Percentiles rank a stretch among this genome's conserved stretches.
These are phyloP conservation scores for Oriolus oriolus DNA, from an alignment of 2,113 vertebrate species.

Conservation along the genomic window DNA sequence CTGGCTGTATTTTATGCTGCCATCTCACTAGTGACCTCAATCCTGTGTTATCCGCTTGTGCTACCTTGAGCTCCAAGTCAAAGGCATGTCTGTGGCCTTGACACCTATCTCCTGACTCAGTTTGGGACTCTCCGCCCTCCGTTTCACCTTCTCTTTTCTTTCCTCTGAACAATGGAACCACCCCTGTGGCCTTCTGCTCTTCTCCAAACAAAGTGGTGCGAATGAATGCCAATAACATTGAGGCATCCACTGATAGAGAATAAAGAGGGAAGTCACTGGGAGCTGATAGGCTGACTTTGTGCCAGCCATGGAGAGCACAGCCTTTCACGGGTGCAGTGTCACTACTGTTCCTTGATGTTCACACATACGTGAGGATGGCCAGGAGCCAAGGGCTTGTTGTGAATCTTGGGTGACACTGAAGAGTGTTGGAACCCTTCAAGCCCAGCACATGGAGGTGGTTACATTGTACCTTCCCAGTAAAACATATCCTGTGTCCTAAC, in stretches of 20 bases:
- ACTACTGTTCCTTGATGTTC: neutral
- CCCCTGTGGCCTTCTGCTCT: neutral
- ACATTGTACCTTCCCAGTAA: neutral
- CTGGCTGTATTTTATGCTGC: neutral
- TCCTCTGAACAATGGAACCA: neutral
- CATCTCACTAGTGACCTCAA: neutral
- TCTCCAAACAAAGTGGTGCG: neutral
- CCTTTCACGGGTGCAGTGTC: neutral
- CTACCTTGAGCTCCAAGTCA: neutral
- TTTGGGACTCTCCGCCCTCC: neutral
- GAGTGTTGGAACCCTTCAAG: neutral
- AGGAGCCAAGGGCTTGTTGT: neutral
- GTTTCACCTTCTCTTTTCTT: neutral
- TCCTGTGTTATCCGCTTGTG: neutral
- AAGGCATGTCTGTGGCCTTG: neutral
- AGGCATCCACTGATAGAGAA: neutral
- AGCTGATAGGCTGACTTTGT: neutral
- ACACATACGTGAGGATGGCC: neutral
- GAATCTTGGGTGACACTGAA: neutral
- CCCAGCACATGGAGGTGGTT: neutral
- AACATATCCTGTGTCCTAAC: accelerated
- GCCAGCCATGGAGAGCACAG: neutral
- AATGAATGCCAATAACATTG: neutral
- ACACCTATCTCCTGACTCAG: neutral
- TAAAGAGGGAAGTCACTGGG: neutral